These are phyloP conservation scores for Gastracanthus pulcherrimus DNA, from an alignment of 2,888 invertebrate genomes.

Conservation along the genomic window DNA sequence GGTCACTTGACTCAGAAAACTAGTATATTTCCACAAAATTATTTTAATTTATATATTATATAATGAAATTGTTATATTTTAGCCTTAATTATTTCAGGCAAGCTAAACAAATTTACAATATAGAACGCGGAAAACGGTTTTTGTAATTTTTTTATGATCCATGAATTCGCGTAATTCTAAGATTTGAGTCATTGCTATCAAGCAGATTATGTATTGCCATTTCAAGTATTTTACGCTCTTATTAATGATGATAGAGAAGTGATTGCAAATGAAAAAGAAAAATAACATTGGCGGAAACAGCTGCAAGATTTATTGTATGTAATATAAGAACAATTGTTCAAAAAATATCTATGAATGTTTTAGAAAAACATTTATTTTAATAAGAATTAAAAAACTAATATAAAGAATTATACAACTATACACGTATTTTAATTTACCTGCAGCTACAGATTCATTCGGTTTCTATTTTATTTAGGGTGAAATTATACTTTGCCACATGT, in stretches of 20 bases:
- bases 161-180: neutral
- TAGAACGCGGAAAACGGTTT: neutral
- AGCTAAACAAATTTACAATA: neutral
- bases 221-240: neutral
- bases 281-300: neutral
- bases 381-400: too few species aligned
- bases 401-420: too few species aligned
- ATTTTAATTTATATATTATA: neutral
- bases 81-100: neutral
- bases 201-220: neutral
- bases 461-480: too few species aligned
- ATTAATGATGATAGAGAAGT: neutral
- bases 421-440: too few species aligned
- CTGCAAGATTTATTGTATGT: too few species aligned
- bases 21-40: neutral
- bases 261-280: neutral
- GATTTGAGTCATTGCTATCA: constrained; percentile 6
- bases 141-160: neutral
- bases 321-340: too few species aligned
- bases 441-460: too few species aligned
- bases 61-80: neutral
- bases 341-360: too few species aligned
- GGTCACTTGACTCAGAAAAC: neutral
- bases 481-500: too few species aligned
- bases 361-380: too few species aligned